These are phyloP conservation scores for Maniola hyperantus DNA, from an alignment of 2,888 invertebrate genomes.

Conservation along the genomic window DNA sequence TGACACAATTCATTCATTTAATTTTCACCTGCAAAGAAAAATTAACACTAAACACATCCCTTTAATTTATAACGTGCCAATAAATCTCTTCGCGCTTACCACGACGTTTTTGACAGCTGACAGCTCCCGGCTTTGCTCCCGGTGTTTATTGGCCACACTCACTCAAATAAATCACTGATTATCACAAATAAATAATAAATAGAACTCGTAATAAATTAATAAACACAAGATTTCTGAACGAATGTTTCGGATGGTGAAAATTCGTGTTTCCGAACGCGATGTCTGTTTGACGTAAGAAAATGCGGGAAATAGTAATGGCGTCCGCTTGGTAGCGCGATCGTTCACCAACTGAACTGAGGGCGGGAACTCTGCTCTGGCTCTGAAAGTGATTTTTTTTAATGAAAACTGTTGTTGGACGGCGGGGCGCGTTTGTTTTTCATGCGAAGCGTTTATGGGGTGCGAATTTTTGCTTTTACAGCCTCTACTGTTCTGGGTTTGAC, in stretches of 20 bases:
- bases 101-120: slow-evolving; percentile 70
- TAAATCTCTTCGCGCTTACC: slow-evolving; percentile 58
- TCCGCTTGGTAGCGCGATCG: slow-evolving; percentile 47
- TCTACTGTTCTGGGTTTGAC: slow-evolving; percentile 30
- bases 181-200: slow-evolving; percentile 25
- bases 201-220: slow-evolving; percentile 14
- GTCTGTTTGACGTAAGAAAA: slow-evolving; percentile 29
- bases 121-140: slow-evolving; percentile 54
- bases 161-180: slow-evolving; percentile 48
- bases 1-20: neutral
- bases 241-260: slow-evolving; percentile 1
- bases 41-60: slow-evolving; percentile 30
- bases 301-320: slow-evolving; percentile 49
- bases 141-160: slow-evolving; percentile 55
- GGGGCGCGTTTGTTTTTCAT: slow-evolving; percentile 46
- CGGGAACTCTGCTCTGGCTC: slow-evolving; percentile 54
- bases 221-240: slow-evolving; percentile 21
- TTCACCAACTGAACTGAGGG: slow-evolving; percentile 47
- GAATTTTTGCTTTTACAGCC: slow-evolving; percentile 40
- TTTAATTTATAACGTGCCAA: slow-evolving; percentile 42
- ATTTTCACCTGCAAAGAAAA: slow-evolving; percentile 19
- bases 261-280: slow-evolving; percentile 40
- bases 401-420: slow-evolving; percentile 42
- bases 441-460: slow-evolving; percentile 45
- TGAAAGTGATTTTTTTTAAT: slow-evolving; percentile 47